Evolutionary conservation across 2,797 vertebrate species (phyloP), one percentile per base, ranked within the genome.

Genomic region (Melanotaenia parkinsoni): DNA sequence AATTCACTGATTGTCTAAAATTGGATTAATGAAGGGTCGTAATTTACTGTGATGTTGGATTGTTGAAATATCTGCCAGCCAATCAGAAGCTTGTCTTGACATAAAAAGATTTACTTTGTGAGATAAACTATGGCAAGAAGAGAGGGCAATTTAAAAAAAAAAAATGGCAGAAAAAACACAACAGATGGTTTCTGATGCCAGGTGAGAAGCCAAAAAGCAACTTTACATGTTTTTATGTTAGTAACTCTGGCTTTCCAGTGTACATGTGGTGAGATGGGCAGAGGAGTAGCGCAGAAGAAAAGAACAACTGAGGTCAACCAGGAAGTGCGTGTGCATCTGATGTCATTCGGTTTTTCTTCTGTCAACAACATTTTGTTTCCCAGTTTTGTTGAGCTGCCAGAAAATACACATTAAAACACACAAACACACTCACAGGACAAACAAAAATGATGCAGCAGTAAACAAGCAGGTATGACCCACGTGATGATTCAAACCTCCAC

Each of bases 391-490:
- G 51, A 59, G 20, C 51, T 74, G 32, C 47, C 26, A 47, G 58
- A 37, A 37, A 18, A 5, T 2, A 5, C 61, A 65, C 43, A 43
- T 16, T 43, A 3, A 43, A 43, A 43, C 40, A 45, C 35, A 53
- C 40, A 63, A 28, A 59, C 30, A 57, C 53, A 32, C 4, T 18
- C 50, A 22, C 20, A 20, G 47, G 12, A 58, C 45, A 68, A 28
- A n/a, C 40, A 65, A 57, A 14, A 70, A 32, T 54, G 40, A 20
- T 26, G 53, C 43, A 70, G 63, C 53, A 54, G 58, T 40, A 70
- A 81, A 77, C 67, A 60, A 37, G 57, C 66, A 53, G 35, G 16
- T 68, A 54, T 38, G 56, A 79, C 32, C 28, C 16, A 58, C 24
- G 56, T 58, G 35, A 20, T 30, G 20, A 38, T 60, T 56, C 53